Percentiles rank a stretch among this genome's conserved stretches.
Evolutionary conservation across 2,888 invertebrate species (phyloP).

Genomic region (Ochropleura plecta): DNA sequence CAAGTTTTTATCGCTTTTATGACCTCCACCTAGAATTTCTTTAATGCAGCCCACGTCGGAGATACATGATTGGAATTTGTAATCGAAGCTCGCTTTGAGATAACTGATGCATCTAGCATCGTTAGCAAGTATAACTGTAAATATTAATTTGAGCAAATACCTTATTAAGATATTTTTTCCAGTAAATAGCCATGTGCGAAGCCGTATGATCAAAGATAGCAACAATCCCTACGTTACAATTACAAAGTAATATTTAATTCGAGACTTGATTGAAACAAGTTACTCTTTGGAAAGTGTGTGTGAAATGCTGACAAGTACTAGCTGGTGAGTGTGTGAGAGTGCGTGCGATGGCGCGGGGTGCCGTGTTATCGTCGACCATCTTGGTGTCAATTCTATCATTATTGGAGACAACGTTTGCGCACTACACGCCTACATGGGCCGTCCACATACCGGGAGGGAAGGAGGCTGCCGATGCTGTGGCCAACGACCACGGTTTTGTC

Average conservation of each 20-base stretch:
- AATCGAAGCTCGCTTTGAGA: conserved; percentile 5
- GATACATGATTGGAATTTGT: conserved; percentile 16
- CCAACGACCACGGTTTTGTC: conserved; percentile 95
- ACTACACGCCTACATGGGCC: conserved; percentile 96
- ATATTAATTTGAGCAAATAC: background rate
- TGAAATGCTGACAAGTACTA: conserved; percentile 90
- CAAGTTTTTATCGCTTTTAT: conserved; percentile 23
- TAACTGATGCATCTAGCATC: background rate
- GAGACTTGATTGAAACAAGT: conserved; percentile 62
- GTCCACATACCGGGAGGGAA: conserved; percentile 94
- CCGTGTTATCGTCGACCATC: conserved; percentile 78
- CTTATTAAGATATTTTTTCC: conserved; percentile 12
- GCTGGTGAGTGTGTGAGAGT: conserved; percentile 81
- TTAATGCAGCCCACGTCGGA: conserved; percentile 66
- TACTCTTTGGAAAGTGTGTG: conserved; percentile 74
- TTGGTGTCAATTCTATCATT: conserved; percentile 78
- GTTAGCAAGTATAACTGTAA: conserved; percentile 10
- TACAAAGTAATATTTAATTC: conserved; percentile 51
- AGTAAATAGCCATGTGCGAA: conserved; percentile 53
- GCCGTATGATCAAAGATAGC: conserved; percentile 54
- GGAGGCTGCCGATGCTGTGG: conserved; percentile 93
- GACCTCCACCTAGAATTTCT: conserved; percentile 13
- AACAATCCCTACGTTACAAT: conserved; percentile 66
- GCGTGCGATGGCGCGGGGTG: conserved; percentile 86
- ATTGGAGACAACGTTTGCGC: conserved; percentile 80